Evolutionary conservation across 2,113 vertebrate species (phyloP).

Genomic region (Oxyura jamaicensis): DNA sequence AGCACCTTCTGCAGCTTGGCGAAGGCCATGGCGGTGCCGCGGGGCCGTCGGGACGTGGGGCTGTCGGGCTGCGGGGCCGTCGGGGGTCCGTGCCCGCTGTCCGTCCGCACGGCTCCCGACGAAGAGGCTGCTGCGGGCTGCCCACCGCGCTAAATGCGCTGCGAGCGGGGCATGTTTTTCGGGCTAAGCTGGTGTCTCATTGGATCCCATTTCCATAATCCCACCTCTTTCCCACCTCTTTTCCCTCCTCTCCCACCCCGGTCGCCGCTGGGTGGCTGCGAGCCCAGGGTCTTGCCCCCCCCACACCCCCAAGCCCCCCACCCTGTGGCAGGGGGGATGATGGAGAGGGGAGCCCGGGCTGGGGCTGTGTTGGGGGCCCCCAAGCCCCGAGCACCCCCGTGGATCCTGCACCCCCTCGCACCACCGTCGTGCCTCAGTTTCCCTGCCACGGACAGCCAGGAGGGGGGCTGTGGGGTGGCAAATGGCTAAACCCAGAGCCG

Average conservation of each 20-base stretch:
- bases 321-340: background rate
- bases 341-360: background rate
- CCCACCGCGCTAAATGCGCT: constrained; percentile 8
- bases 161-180: background rate
- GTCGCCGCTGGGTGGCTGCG: background rate
- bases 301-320: background rate
- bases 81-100: background rate
- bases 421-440: background rate
- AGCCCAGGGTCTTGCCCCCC: background rate
- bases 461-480: background rate
- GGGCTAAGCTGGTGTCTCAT: constrained; percentile 39
- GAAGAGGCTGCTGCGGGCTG: background rate
- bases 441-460: background rate
- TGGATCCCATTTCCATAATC: constrained; percentile 59
- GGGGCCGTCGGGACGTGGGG: background rate
- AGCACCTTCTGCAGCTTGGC: constrained; percentile 83
- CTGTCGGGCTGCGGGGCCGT: background rate
- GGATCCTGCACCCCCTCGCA: background rate
- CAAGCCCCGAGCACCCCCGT: background rate
- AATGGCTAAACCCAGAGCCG: background rate
- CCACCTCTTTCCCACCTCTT: constrained; percentile 35
- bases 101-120: background rate
- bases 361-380: background rate
- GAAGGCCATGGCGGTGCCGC: constrained; percentile 78
- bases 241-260: background rate